Percentiles rank a stretch among this genome's conserved stretches.
phyloP scores from a whole-genome alignment of 1,140 invertebrate species.

The Melanaphis sacchari region DNA sequence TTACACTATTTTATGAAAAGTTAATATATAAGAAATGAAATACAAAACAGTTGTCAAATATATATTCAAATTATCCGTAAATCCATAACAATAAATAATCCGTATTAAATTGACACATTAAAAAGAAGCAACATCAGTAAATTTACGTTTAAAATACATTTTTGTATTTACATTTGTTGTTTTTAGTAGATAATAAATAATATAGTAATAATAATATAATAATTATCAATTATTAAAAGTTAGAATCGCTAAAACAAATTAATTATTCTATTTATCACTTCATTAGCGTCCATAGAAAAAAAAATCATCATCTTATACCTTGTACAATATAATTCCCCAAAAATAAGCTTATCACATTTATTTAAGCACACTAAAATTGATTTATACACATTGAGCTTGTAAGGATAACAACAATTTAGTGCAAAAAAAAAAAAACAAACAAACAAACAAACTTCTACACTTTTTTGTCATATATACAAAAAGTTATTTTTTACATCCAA shows the following conservation, averaged over 20 bases:
- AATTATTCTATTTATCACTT: slow-evolving; percentile 56
- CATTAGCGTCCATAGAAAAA: slow-evolving; percentile 41
- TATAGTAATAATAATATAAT: slow-evolving; percentile 31
- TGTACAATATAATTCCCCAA: slow-evolving; percentile 54
- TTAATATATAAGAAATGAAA: slow-evolving; percentile 47
- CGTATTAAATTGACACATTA: slow-evolving; percentile 55
- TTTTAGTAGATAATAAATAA: slow-evolving; percentile 45
- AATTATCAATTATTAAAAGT: slow-evolving; percentile 42
- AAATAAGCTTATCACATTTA: slow-evolving; percentile 56
- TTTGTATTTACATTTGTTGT: slow-evolving; percentile 35
- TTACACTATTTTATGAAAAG: slow-evolving; percentile 42
- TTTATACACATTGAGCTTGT: slow-evolving; percentile 55
- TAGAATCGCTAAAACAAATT: slow-evolving; percentile 50
- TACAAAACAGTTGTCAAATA: slow-evolving; percentile 27
- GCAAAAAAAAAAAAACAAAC: slow-evolving; percentile 38
- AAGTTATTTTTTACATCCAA: slow-evolving; percentile 34
- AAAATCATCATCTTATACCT: slow-evolving; percentile 50
- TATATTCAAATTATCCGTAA: slow-evolving; percentile 25
- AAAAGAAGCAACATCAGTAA: slow-evolving; percentile 47
- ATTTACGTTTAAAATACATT: not conserved
- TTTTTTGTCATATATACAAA: slow-evolving; percentile 35
- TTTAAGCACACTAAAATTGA: slow-evolving; percentile 52
- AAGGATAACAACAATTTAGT: slow-evolving; percentile 43
- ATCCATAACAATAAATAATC: slow-evolving; percentile 48
- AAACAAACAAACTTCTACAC: slow-evolving; percentile 50